A percentile compares a stretch with the other conserved stretches of the same genome.
These are phyloP conservation scores for Thymelicus acteon DNA, from an alignment of 2,888 invertebrate genomes.

Conservation along the genomic window DNA sequence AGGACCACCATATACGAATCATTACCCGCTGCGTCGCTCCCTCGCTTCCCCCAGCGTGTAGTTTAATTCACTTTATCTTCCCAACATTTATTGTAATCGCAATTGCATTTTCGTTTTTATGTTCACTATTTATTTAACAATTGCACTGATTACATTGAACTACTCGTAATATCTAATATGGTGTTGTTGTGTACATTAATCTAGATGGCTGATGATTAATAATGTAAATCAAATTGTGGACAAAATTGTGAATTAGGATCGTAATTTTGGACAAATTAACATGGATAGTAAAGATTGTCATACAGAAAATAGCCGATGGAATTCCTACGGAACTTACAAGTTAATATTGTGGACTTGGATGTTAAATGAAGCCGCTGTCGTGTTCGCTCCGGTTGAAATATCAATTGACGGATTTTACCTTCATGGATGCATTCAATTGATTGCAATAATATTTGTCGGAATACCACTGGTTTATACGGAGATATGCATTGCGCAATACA, in stretches of 20 bases:
- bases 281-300: constrained; percentile 51
- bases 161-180: constrained; percentile 43
- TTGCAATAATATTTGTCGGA: constrained; percentile 63
- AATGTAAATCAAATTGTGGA: constrained; percentile 27
- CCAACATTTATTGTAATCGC: constrained; percentile 70
- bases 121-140: constrained; percentile 38
- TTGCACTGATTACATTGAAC: constrained; percentile 42
- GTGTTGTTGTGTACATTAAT: constrained; percentile 39
- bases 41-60: constrained; percentile 57
- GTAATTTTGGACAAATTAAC: constrained; percentile 38
- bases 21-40: constrained; percentile 78
- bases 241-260: background rate
- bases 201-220: constrained; percentile 17
- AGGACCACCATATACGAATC: constrained; percentile 82
- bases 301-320: constrained; percentile 59
- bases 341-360: constrained; percentile 70
- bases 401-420: constrained; percentile 66
- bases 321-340: constrained; percentile 62
- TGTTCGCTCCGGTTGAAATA: constrained; percentile 59
- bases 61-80: constrained; percentile 79
- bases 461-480: constrained; percentile 75
- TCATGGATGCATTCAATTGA: constrained; percentile 53
- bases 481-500: constrained; percentile 73
- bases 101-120: constrained; percentile 55
- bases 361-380: constrained; percentile 66